Conservation (phyloP, 30 jellyfish, hydroid and myxozoan species). For the Hydractinia symbiolongicarpus region DNA sequence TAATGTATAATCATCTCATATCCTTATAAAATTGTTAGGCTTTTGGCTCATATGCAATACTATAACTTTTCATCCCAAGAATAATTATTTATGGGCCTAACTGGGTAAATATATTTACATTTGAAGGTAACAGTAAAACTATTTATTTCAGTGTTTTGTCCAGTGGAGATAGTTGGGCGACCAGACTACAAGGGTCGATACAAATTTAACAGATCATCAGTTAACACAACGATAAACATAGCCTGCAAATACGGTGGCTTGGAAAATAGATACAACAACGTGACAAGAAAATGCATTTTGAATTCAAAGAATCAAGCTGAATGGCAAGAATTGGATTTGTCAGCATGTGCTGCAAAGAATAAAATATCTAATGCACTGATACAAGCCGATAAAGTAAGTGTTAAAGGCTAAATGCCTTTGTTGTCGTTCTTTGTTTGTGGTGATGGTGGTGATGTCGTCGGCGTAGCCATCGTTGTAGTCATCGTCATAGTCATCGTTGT, state of each 20-base stretch:
- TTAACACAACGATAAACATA: neutral
- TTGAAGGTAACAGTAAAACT: neutral
- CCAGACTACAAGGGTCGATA: conserved; percentile 1
- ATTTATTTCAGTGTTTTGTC: neutral
- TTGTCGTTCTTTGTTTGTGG: no score
- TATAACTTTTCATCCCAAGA: no score
- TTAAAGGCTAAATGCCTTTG: no score
- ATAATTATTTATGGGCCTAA: no score
- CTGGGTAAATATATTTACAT: no score
- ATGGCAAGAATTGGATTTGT: neutral
- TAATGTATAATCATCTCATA: no score
- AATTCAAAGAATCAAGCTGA: neutral
- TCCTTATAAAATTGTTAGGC: no score
- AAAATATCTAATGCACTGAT: neutral
- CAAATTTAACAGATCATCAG: neutral
- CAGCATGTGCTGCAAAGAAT: neutral
- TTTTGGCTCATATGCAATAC: no score
- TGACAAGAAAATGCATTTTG: neutral
- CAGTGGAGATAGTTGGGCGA: neutral
- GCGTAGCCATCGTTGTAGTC: no score
- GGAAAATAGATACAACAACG: neutral
- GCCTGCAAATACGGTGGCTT: neutral
- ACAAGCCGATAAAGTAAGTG: neutral
- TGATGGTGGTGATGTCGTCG: no score
- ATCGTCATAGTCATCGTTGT: no score